Percentiles rank a stretch among this genome's conserved stretches.
phyloP scores from a whole-genome alignment of 2,888 invertebrate species.

The Nesidiocoris tenuis region DNA sequence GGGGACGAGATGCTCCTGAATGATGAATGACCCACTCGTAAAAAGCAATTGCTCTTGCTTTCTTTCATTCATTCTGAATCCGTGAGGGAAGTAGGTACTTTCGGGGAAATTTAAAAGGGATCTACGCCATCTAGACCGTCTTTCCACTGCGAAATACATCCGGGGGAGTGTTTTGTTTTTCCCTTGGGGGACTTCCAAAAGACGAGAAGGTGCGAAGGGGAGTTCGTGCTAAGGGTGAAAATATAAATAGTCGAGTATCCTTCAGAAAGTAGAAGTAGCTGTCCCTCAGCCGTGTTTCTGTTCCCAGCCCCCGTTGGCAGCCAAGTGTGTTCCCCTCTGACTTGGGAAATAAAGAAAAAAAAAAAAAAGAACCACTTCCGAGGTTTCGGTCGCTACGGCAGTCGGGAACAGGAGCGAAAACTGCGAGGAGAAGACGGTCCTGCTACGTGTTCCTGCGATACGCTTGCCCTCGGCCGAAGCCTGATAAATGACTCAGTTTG shows the following conservation, averaged over 20 bases:
- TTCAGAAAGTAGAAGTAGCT: neutral
- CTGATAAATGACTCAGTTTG: slow-evolving; percentile 39
- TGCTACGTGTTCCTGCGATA: slow-evolving; percentile 13
- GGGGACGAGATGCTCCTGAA: neutral
- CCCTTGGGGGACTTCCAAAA: neutral
- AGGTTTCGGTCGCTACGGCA: neutral
- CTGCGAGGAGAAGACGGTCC: neutral
- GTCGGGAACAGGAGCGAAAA: neutral
- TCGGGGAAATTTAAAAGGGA: neutral
- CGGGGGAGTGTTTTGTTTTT: neutral
- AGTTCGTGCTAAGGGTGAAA: neutral
- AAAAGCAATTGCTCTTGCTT: neutral
- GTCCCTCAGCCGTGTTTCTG: neutral
- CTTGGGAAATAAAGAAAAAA: neutral
- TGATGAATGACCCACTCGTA: neutral
- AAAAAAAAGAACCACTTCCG: neutral
- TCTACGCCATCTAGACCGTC: neutral
- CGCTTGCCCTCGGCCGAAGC: slow-evolving; percentile 28
- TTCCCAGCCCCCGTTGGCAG: neutral
- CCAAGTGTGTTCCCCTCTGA: neutral
- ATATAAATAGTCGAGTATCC: neutral
- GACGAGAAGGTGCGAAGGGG: neutral
- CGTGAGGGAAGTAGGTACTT: neutral
- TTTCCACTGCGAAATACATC: neutral
- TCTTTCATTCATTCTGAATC: neutral